phyloP scores from a whole-genome alignment of 2,113 vertebrate species.

The Dipodomys merriami region DNA sequence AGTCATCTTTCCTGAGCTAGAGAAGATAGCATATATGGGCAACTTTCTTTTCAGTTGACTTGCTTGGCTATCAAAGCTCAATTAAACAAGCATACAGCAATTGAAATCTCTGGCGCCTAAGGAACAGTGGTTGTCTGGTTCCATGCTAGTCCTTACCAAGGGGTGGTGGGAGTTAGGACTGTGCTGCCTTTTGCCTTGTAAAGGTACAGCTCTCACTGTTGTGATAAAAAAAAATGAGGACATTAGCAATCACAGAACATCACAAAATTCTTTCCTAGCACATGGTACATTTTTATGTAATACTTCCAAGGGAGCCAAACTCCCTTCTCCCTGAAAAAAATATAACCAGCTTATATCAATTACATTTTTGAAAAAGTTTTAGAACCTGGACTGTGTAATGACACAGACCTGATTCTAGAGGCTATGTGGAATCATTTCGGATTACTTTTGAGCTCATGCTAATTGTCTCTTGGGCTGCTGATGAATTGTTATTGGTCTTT shows the following conservation, averaged over 20 bases:
- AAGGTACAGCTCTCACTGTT: background rate
- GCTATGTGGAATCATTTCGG: background rate
- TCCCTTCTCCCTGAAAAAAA: background rate
- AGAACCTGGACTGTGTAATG: background rate
- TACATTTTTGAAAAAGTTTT: background rate
- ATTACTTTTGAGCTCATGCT: background rate
- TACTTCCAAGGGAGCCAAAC: background rate
- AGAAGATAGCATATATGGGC: background rate
- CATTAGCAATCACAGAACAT: background rate
- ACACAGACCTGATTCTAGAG: background rate
- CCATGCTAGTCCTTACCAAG: background rate
- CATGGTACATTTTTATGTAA: background rate
- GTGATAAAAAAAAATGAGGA: background rate
- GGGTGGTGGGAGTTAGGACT: background rate
- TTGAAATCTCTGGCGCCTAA: conserved; percentile 26
- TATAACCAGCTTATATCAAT: background rate
- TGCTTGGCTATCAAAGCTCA: conserved; percentile 63
- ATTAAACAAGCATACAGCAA: conserved; percentile 55
- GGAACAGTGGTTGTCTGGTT: conserved; percentile 48
- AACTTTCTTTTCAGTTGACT: conserved; percentile 41
- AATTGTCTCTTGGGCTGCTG: background rate
- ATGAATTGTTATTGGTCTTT: background rate
- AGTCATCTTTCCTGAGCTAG: background rate
- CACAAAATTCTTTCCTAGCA: background rate
- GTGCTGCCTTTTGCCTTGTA: background rate